Base-by-base conservation (phyloP, 1,140 invertebrate species). In the Chlorops oryzae region DNA sequence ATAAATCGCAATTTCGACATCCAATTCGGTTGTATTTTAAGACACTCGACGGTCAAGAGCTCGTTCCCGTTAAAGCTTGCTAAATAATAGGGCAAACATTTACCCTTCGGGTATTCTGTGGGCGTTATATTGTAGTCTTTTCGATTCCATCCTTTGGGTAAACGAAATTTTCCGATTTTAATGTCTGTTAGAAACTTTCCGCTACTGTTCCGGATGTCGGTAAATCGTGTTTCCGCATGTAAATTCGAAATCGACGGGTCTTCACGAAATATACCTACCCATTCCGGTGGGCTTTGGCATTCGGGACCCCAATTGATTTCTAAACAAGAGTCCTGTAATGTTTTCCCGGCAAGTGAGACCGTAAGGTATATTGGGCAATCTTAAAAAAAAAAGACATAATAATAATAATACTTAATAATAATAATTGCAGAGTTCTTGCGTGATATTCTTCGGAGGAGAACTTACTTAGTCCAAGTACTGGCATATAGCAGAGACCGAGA, bases 21-120 rank as follows among this genome's bases (percentile, higher is more conserved):
- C 83, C 83, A 85, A 28, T 75, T 78, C 1, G 81, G 81, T 56
- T 79, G 76, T 12, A 82, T 79, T 55, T 77, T 77, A 5, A 84
- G 59, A 57, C 83, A 85, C 7, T 81, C 76, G 13, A 70, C 73
- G 7, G 74, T 65, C 3, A 80, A 55, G 21, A 79, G 57, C 10
- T 66, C 62, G 9, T 67, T 75, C 34, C 78, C 70, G 49, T 74
- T 73, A 40, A 78, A 78, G 37, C 78, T 76, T 27, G 75, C 79
- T 23, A 79, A 78, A 50, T 75, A 73, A 50, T 72, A 74, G 18
- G 74, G 70, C 40, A 78, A 54, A 39, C 77, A 78, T 60, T 61
- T 63, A 32, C 59, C 59, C 6, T 54, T 62, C 1, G 57, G 28
- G 50, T 68, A 63, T 10, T 41, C 47, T 5, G 51, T 56, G 20